A percentile compares a stretch with the other conserved stretches of the same genome.
These are phyloP conservation scores for Volucella inanis DNA, from an alignment of 2,888 invertebrate species.

Conservation along the genomic window DNA sequence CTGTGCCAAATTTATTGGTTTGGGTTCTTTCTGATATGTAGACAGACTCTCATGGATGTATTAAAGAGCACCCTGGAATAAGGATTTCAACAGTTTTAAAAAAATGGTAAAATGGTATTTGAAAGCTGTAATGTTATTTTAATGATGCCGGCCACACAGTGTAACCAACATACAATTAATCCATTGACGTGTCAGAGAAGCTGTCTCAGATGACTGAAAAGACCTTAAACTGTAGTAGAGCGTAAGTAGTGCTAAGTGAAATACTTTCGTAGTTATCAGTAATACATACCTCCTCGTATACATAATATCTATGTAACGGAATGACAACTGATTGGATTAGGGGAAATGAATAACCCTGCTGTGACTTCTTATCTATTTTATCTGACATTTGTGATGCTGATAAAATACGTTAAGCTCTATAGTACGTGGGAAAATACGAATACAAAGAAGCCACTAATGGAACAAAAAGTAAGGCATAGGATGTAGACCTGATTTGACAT, in stretches of 20 bases:
- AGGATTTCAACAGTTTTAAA: too few species aligned
- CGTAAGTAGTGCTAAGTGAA: slow-evolving; percentile 12
- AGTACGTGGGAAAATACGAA: slow-evolving; percentile 7
- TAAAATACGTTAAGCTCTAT: slow-evolving; percentile 5
- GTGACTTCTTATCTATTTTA: background rate
- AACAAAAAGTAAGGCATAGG: background rate
- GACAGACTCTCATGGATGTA: too few species aligned
- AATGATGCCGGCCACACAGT: too few species aligned
- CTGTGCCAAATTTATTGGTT: background rate
- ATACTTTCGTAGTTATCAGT: background rate
- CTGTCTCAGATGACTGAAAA: slow-evolving; percentile 1
- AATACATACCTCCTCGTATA: background rate
- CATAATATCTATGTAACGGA: background rate
- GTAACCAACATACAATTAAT: background rate
- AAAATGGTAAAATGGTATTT: too few species aligned
- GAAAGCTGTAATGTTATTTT: too few species aligned
- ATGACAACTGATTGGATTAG: slow-evolving; percentile 24
- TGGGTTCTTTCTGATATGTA: too few species aligned
- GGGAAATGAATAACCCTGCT: background rate
- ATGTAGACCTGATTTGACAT: background rate
- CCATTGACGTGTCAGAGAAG: background rate
- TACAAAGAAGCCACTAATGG: background rate
- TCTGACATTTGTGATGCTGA: slow-evolving; percentile 5
- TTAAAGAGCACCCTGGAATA: background rate
- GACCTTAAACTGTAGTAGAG: slow-evolving; percentile 6